phyloP scores from a whole-genome alignment of 2,797 vertebrate species.

The Falco naumanni region DNA sequence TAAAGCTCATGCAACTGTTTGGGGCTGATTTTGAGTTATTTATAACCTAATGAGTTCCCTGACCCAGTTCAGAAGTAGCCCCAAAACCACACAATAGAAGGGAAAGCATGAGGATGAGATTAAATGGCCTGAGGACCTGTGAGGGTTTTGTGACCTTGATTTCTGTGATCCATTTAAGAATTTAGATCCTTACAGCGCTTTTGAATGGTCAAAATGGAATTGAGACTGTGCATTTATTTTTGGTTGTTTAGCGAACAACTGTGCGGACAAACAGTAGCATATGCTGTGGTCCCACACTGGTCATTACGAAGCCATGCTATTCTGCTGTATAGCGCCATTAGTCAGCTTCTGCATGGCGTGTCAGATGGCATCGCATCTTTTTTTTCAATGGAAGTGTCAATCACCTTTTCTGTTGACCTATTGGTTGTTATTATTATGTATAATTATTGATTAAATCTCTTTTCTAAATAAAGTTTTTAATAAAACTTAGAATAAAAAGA shows the following conservation, averaged over 20 bases:
- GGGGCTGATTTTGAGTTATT: neutral
- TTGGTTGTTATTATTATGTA: neutral
- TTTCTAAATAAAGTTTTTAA: neutral
- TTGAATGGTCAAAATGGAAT: neutral
- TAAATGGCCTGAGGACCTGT: neutral
- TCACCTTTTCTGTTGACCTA: neutral
- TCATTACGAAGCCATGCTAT: fast-evolving
- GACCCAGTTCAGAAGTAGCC: neutral
- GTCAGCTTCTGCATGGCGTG: neutral
- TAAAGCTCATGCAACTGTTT: neutral
- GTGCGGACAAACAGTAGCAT: neutral
- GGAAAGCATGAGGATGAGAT: neutral
- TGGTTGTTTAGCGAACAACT: neutral
- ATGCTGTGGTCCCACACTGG: neutral
- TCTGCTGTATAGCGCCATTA: neutral
- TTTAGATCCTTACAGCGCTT: neutral
- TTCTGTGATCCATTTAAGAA: neutral
- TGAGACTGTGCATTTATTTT: neutral
- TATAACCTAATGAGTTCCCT: neutral
- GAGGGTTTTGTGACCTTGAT: neutral
- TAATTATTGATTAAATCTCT: neutral
- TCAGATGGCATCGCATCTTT: neutral
- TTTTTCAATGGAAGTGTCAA: neutral
- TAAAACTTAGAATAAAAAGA: neutral
- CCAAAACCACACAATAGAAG: neutral